Percentiles rank a stretch among this genome's conserved stretches.
Conservation (phyloP, 1,140 invertebrate genomes). For the Stenopsyche tienmushanensis region DNA sequence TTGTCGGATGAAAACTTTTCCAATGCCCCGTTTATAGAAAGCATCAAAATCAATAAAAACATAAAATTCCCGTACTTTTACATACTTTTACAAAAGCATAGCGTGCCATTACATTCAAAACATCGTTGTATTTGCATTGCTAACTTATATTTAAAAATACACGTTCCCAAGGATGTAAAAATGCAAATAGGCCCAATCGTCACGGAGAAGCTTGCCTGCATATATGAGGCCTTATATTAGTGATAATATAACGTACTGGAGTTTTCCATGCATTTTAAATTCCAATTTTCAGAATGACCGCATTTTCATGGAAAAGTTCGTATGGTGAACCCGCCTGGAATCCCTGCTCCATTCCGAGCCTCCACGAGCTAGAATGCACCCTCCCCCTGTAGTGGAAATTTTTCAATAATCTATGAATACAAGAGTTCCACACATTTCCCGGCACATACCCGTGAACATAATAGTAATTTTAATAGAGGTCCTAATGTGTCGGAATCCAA, state of each 20-base stretch:
- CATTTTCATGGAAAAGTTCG: conserved; percentile 5
- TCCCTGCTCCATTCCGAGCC: background rate
- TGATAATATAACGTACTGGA: background rate
- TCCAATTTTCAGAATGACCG: conserved; percentile 27
- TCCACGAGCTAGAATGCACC: background rate
- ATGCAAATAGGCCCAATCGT: too few species aligned
- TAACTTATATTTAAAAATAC: too few species aligned
- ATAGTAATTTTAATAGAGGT: too few species aligned
- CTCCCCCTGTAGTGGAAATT: background rate
- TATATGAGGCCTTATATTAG: background rate
- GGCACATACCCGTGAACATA: too few species aligned
- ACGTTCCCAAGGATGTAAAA: too few species aligned
- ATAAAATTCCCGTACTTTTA: too few species aligned
- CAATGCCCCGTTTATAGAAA: background rate
- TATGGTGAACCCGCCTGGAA: background rate
- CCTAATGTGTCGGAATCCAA: too few species aligned
- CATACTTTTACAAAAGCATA: too few species aligned
- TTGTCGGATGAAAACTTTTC: background rate
- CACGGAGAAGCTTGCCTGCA: too few species aligned
- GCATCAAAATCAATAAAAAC: too few species aligned
- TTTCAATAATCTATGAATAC: background rate
- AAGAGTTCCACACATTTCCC: background rate
- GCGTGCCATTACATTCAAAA: too few species aligned
- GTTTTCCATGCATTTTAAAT: conserved; percentile 25
- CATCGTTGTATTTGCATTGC: too few species aligned